Conservation (phyloP, 1,140 invertebrate species). For the Arctopsyche grandis region DNA sequence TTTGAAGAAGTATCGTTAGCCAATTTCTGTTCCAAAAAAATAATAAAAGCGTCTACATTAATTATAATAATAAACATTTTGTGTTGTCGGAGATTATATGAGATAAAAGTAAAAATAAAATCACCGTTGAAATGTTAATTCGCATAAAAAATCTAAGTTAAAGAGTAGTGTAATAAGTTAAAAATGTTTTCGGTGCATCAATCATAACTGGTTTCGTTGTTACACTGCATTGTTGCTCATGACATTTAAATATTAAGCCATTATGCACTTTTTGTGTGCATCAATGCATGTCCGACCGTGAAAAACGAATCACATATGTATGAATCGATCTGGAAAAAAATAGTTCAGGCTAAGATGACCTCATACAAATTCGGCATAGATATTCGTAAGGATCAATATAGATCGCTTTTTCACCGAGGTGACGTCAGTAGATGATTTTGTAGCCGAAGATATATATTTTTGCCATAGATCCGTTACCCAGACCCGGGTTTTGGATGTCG, state of each 20-base stretch:
- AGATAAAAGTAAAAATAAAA: background rate
- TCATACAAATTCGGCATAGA: background rate
- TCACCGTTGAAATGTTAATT: slow-evolving; percentile 21
- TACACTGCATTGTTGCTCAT: background rate
- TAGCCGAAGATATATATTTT: no score
- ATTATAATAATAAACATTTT: slow-evolving; percentile 4
- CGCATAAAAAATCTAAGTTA: background rate
- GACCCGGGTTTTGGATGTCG: no score
- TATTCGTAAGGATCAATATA: background rate
- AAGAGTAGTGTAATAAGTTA: background rate
- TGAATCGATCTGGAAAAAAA: no score
- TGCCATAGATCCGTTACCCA: no score
- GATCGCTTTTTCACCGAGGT: no score
- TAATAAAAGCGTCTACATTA: background rate
- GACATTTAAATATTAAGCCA: slow-evolving; percentile 27
- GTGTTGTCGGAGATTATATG: background rate
- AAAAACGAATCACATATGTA: slow-evolving; percentile 1
- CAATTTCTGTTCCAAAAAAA: background rate
- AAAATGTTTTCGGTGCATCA: background rate
- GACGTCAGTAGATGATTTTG: no score
- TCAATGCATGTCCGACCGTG: background rate
- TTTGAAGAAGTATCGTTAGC: background rate
- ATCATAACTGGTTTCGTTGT: slow-evolving; percentile 1
- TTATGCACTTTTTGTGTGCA: slow-evolving; percentile 23
- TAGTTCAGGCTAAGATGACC: background rate